phyloP scores from a whole-genome alignment of 2,888 invertebrate species.

The Andricus quercusramuli region DNA sequence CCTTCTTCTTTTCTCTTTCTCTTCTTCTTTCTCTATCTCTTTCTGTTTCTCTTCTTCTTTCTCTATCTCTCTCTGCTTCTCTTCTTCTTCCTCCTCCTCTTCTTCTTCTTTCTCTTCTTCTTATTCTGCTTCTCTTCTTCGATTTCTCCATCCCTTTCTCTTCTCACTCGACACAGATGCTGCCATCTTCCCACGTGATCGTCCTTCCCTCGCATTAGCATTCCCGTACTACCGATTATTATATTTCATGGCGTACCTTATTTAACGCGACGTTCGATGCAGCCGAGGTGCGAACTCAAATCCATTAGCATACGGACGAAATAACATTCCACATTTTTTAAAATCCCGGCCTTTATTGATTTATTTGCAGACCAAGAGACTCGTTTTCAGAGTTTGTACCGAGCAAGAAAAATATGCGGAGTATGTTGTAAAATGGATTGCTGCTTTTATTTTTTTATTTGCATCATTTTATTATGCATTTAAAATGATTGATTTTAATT shows the following conservation, averaged over 20 bases:
- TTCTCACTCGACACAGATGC: slow-evolving; percentile 51
- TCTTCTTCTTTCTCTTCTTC: slow-evolving; percentile 45
- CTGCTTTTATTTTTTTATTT: not conserved
- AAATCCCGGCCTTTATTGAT: slow-evolving; percentile 39
- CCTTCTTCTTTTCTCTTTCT: slow-evolving; percentile 41
- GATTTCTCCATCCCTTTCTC: slow-evolving; percentile 53
- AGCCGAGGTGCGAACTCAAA: slow-evolving; percentile 37
- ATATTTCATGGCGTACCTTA: slow-evolving; percentile 41
- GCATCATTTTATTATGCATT: not conserved
- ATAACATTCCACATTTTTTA: slow-evolving; percentile 41
- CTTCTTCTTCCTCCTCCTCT: not conserved
- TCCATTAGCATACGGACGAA: slow-evolving; percentile 40
- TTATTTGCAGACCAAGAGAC: slow-evolving; percentile 17
- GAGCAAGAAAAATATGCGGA: slow-evolving; percentile 1
- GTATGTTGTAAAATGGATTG: not conserved
- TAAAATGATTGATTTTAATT: too few species aligned
- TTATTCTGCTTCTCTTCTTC: slow-evolving; percentile 61
- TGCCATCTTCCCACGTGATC: slow-evolving; percentile 50
- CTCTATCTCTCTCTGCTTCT: slow-evolving; percentile 50
- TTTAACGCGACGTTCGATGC: slow-evolving; percentile 37
- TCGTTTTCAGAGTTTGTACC: slow-evolving; percentile 3
- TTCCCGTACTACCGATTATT: slow-evolving; percentile 53
- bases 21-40: slow-evolving; percentile 61
- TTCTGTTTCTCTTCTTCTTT: slow-evolving; percentile 51
- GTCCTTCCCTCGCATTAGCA: slow-evolving; percentile 52